Percentiles rank a stretch among this genome's conserved stretches.
phyloP scores from a whole-genome alignment of 2,888 invertebrate genomes.

The Saturnia japonica region DNA sequence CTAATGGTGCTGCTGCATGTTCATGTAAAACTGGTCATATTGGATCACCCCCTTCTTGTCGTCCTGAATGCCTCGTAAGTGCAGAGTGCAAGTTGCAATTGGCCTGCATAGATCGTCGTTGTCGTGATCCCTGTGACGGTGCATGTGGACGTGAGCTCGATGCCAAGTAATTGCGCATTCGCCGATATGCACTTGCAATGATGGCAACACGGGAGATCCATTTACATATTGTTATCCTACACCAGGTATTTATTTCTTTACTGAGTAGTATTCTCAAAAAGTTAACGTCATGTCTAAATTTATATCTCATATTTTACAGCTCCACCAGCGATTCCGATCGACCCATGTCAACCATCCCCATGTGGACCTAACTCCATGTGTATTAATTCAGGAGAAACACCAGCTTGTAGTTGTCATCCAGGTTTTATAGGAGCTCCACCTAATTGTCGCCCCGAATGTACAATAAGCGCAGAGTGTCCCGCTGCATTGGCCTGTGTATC shows the following conservation, averaged over 20 bases:
- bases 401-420: slow-evolving; percentile 84
- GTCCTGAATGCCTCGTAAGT: slow-evolving; percentile 89
- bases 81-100: slow-evolving; percentile 86
- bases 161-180: slow-evolving; percentile 89
- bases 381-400: slow-evolving; percentile 81
- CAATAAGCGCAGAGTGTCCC: slow-evolving; percentile 86
- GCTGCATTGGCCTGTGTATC: slow-evolving; percentile 84
- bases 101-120: slow-evolving; percentile 87
- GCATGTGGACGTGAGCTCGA: slow-evolving; percentile 86
- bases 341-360: slow-evolving; percentile 86
- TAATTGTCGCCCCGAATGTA: slow-evolving; percentile 86
- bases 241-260: slow-evolving; percentile 69
- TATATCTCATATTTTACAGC: slow-evolving; percentile 42
- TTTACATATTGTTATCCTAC: slow-evolving; percentile 84
- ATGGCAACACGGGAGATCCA: slow-evolving; percentile 87
- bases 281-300: neutral
- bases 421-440: slow-evolving; percentile 85
- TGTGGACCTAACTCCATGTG: slow-evolving; percentile 86
- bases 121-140: slow-evolving; percentile 88
- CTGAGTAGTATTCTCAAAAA: neutral
- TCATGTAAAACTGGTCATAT: slow-evolving; percentile 87
- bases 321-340: slow-evolving; percentile 45
- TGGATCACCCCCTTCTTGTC: slow-evolving; percentile 88
- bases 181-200: slow-evolving; percentile 87
- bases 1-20: slow-evolving; percentile 84